Evolutionary conservation across 2,113 vertebrate genomes (phyloP), one percentile per base, ranked within the genome.

Genomic region (Pterocles gutturalis): DNA sequence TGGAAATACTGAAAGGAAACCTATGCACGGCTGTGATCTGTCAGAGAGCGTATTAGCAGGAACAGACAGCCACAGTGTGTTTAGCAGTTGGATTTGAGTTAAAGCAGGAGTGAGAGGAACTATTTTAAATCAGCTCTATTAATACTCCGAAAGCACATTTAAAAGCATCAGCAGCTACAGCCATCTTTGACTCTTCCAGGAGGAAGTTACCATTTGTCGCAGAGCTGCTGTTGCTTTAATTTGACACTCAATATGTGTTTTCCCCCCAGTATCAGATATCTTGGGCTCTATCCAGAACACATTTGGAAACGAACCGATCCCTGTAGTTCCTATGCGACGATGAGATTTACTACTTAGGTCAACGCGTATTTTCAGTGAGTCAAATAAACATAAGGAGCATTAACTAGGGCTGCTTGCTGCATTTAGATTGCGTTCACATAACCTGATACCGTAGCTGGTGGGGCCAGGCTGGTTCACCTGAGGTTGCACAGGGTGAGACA

Each of bases 211-310:
- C 83, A 67, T 93, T 95, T 97, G 94, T 94, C 67, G 83, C 67
- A 87, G 81, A 84, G 61, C 83, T 26, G 86, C 86, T 92, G 90
- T 70, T 87, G 66, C 92, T 94, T 96, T 95, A 69, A 89, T 94
- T 79, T 95, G 95, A 97, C 90, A 94, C 70, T 91, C 96, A 94
- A 85, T 95, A 92, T 95, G 94, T 97, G 95, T 95, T 97, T 97
- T 95, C 87, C 95, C 96, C 87, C 87, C 91, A 93, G 93, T 73
- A 81, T 88, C 94, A 77, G 91, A 75, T 96, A 66, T 91, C 89
- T 90, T 96, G 95, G 93, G 84, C 87, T 95, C 87, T 45, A 20
- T 95, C 96, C 97, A 97, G 89, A 89, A 96, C 73, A 76, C 82
- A 88, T 97, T 96, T 94, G 94, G 96, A 91, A 94, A 83, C 31